These are phyloP conservation scores for Pandion haliaetus DNA, from an alignment of 2,113 vertebrate genomes.

Conservation along the genomic window DNA sequence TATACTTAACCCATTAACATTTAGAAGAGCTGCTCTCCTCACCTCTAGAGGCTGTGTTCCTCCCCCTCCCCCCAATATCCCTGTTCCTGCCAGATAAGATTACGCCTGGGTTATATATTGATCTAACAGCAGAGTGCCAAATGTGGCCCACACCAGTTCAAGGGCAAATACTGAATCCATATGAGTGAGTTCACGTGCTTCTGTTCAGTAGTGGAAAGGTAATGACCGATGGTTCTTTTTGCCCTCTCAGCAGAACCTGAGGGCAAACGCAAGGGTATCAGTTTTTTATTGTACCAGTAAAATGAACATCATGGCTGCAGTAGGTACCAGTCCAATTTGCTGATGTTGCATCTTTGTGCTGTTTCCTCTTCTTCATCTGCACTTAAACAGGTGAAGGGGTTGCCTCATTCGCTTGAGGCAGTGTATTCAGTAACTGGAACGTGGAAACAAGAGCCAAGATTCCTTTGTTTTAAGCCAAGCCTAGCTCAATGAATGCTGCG, in stretches of 20 bases:
- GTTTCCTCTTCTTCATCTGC: background rate
- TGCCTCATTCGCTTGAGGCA: background rate
- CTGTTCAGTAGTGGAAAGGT: background rate
- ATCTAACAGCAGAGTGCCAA: constrained; percentile 41
- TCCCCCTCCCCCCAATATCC: background rate
- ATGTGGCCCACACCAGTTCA: constrained; percentile 33
- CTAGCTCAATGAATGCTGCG: background rate
- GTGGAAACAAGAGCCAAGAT: background rate
- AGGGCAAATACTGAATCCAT: constrained; percentile 18
- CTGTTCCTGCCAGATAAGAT: constrained; percentile 61
- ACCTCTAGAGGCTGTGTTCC: constrained; percentile 3
- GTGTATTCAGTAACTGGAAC: background rate
- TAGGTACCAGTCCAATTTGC: background rate
- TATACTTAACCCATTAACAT: constrained; percentile 64
- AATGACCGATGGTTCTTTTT: background rate
- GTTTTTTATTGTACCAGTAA: background rate
- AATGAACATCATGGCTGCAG: background rate
- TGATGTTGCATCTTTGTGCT: background rate
- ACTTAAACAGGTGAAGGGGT: background rate
- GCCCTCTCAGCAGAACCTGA: background rate
- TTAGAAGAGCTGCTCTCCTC: constrained; percentile 45
- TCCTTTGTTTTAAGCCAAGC: background rate
- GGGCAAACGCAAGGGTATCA: background rate
- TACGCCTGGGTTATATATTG: constrained; percentile 59
- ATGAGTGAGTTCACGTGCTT: background rate